These are phyloP conservation scores for Thamnaconus septentrionalis DNA, from an alignment of 2,113 vertebrate genomes.

Conservation along the genomic window DNA sequence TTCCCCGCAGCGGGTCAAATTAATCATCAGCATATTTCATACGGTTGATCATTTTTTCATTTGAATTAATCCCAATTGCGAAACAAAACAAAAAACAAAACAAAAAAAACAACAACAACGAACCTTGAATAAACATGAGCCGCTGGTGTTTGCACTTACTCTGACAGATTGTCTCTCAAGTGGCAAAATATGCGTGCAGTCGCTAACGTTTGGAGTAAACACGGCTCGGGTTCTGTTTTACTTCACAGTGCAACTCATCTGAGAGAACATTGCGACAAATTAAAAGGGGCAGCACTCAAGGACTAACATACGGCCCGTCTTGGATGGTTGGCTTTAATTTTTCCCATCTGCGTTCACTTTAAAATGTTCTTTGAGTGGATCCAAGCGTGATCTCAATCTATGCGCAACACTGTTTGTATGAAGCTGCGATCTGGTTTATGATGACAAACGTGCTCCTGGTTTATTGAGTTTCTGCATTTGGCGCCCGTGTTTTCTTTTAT, in stretches of 20 bases:
- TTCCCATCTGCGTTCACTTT: conserved; percentile 1
- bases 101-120: not conserved
- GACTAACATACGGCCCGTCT: conserved; percentile 30
- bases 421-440: too few species aligned
- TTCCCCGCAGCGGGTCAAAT: conserved; percentile 47
- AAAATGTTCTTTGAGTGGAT: not conserved
- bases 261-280: conserved; percentile 14
- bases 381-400: not conserved
- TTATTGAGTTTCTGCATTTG: too few species aligned
- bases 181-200: not conserved
- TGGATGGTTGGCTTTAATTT: conserved; percentile 7
- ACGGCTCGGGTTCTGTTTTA: not conserved
- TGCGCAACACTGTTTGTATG: too few species aligned
- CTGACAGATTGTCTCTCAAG: too few species aligned
- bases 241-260: conserved; percentile 15
- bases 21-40: conserved; percentile 31
- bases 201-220: too few species aligned
- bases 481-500: too few species aligned
- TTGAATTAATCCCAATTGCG: conserved; percentile 11
- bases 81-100: not conserved
- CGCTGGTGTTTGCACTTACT: too few species aligned
- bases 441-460: too few species aligned
- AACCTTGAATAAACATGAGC: not conserved
- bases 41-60: conserved; percentile 5
- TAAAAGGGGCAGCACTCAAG: conserved; percentile 17